Conservation (phyloP, 2,888 invertebrate species). For the Melipona beecheii region DNA sequence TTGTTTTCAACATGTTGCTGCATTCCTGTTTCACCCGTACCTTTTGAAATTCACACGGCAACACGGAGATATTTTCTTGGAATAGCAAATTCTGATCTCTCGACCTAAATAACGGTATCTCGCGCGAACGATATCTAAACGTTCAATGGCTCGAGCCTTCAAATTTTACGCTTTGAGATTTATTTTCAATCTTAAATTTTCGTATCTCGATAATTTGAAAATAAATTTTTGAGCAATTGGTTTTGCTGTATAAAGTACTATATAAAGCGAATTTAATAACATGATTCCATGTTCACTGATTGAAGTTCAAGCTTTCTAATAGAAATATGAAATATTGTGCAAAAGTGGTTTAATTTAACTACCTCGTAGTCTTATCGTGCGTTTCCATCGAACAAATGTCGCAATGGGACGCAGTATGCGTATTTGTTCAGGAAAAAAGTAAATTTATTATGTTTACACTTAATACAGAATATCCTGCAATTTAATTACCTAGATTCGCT, state of each 20-base stretch:
- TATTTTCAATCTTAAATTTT: neutral
- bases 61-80: neutral
- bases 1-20: neutral
- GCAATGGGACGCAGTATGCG: neutral
- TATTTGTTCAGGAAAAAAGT: neutral
- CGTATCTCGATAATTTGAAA: neutral
- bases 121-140: neutral
- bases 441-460: neutral
- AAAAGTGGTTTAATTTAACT: slow-evolving; percentile 4
- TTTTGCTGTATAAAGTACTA: too few relatives aligned
- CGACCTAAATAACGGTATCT: slow-evolving; percentile 8
- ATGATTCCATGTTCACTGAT: too few relatives aligned
- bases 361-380: neutral
- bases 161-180: neutral
- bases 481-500: slow-evolving; percentile 20
- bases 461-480: neutral
- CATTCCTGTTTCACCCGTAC: neutral
- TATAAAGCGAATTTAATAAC: too few relatives aligned
- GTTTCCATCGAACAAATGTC: neutral
- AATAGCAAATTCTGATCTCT: neutral
- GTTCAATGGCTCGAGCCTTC: neutral
- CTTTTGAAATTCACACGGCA: neutral
- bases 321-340: neutral
- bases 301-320: too few relatives aligned
- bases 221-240: neutral